Evolutionary conservation across 2,888 invertebrate genomes (phyloP).

Genomic region (Asteroscopus sphinx): DNA sequence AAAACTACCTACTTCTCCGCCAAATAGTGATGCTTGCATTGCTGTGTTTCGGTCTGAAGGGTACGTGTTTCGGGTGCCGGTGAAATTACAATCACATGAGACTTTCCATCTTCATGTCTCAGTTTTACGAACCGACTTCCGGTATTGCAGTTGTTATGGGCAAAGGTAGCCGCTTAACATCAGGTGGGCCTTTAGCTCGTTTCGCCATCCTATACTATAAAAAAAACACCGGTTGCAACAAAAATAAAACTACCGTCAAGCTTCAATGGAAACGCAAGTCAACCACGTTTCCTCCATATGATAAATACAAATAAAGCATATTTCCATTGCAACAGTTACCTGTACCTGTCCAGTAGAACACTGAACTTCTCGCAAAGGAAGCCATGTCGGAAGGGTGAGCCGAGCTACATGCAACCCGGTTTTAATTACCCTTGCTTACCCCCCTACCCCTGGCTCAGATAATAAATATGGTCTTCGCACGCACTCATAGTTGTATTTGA

Average conservation of each 20-base stretch:
- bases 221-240: background rate
- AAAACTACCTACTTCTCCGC: no score
- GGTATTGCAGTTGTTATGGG: no score
- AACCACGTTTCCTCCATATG: constrained; percentile 55
- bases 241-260: constrained; percentile 35
- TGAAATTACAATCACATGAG: no score
- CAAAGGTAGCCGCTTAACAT: no score
- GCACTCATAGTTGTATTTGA: constrained; percentile 72
- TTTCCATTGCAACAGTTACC: constrained; percentile 48
- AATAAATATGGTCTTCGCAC: constrained; percentile 76
- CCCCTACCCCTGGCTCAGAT: constrained; percentile 51
- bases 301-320: constrained; percentile 62
- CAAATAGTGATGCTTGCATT: no score
- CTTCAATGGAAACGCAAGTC: constrained; percentile 55
- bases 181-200: no score
- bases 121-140: no score
- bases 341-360: constrained; percentile 53
- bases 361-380: constrained; percentile 66
- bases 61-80: no score
- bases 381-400: constrained; percentile 65
- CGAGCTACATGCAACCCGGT: constrained; percentile 65
- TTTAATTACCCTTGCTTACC: constrained; percentile 75
- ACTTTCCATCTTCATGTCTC: no score
- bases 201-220: no score
- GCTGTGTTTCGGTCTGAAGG: no score